A percentile compares a stretch with the other conserved stretches of the same genome.
Conservation (phyloP, 2,797 vertebrate genomes). For the Balearica regulorum region DNA sequence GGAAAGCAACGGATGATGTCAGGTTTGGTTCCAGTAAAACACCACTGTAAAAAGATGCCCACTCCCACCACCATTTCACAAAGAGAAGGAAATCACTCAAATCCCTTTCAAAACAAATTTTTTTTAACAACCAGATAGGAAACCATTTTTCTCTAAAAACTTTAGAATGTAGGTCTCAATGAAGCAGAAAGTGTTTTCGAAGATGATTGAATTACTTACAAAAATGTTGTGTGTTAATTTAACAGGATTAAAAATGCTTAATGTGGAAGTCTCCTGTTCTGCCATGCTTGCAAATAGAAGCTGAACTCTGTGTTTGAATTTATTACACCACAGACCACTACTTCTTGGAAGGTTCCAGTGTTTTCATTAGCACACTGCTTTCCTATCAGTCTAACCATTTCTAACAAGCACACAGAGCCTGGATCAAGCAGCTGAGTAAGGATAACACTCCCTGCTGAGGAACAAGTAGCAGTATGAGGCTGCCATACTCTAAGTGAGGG, state of each 20-base stretch:
- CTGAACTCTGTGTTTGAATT: not conserved
- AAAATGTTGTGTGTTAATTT: not conserved
- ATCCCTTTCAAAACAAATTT: not conserved
- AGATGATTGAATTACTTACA: not conserved
- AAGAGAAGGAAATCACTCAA: not conserved
- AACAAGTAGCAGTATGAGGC: not conserved
- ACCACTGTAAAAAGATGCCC: not conserved
- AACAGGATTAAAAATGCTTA: not conserved
- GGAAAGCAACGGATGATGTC: not conserved
- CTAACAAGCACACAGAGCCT: not conserved
- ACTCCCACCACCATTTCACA: not conserved
- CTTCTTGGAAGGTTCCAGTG: not conserved
- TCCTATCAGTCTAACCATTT: not conserved
- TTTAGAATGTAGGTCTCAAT: not conserved
- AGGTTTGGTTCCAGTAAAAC: not conserved
- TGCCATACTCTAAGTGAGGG: not conserved
- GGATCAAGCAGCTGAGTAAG: not conserved
- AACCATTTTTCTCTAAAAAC: not conserved
- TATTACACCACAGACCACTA: not conserved
- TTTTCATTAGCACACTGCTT: not conserved
- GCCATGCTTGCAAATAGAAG: not conserved
- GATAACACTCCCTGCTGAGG: not conserved
- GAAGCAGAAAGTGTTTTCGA: not conserved
- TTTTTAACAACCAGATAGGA: not conserved
- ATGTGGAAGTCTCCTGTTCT: not conserved